Percentiles rank a stretch among this genome's conserved stretches.
Conservation (phyloP, 2,113 vertebrate species). For the Pygoscelis adeliae region DNA sequence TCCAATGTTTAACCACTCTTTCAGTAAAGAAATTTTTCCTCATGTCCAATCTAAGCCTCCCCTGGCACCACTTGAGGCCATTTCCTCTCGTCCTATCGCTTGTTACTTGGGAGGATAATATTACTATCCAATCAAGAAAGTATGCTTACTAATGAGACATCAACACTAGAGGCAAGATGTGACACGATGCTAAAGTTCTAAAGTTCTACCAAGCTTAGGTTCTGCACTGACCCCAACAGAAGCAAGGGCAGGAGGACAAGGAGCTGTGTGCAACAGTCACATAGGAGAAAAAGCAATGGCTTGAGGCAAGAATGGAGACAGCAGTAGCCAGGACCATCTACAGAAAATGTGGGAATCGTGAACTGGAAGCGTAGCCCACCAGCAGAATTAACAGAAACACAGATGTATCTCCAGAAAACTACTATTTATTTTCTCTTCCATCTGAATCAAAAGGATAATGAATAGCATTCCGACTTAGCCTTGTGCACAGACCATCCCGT, state of each 20-base stretch:
- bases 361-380: neutral
- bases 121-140: neutral
- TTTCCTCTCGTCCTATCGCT: too few relatives aligned
- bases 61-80: too few relatives aligned
- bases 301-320: neutral
- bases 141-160: neutral
- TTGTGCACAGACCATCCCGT: neutral
- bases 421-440: neutral
- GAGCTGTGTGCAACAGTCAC: neutral
- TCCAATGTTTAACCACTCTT: too few relatives aligned
- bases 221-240: neutral
- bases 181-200: neutral
- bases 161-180: neutral
- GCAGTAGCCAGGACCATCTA: neutral
- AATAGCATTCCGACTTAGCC: neutral
- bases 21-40: too few relatives aligned
- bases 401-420: neutral
- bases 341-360: neutral
- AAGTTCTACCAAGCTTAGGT: neutral
- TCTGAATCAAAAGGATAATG: neutral
- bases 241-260: neutral
- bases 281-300: neutral
- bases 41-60: too few relatives aligned
- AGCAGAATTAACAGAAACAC: neutral
- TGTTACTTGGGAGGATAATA: neutral